Percentiles rank a stretch among this genome's conserved stretches.
Evolutionary conservation across 2,888 invertebrate genomes (phyloP).

Genomic region (Nemapogon koenigi): DNA sequence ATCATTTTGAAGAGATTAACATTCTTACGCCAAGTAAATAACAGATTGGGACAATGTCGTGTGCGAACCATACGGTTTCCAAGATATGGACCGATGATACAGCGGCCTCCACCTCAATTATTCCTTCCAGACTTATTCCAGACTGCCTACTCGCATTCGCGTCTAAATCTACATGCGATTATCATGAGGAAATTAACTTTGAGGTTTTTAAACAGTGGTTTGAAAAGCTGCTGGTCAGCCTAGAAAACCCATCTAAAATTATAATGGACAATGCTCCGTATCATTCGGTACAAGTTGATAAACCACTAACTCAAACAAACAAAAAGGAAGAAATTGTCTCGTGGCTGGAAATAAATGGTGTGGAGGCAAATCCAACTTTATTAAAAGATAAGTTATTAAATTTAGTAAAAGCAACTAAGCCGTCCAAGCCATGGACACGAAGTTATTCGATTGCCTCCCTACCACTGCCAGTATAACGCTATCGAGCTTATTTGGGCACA

Average conservation of each 20-base stretch:
- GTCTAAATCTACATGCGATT: too few species aligned
- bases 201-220: not conserved
- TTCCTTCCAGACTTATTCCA: too few species aligned
- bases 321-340: not conserved
- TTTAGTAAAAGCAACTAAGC: slow-evolving; percentile 14
- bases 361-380: not conserved
- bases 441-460: slow-evolving; percentile 16
- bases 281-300: slow-evolving; percentile 1
- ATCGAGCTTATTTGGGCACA: slow-evolving; percentile 17
- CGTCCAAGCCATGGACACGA: slow-evolving; percentile 12
- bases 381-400: slow-evolving; percentile 14
- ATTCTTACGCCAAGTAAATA: slow-evolving; percentile 9
- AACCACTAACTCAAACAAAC: slow-evolving; percentile 1
- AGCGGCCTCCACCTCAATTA: not conserved
- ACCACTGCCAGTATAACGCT: slow-evolving; percentile 18
- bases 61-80: slow-evolving; percentile 12
- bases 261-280: slow-evolving; percentile 1
- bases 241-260: not conserved
- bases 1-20: not conserved
- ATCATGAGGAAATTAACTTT: slow-evolving; percentile 1
- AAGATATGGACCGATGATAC: slow-evolving; percentile 3
- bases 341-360: not conserved
- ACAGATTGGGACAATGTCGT: slow-evolving; percentile 14
- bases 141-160: too few species aligned
- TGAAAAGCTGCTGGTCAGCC: not conserved